A percentile compares a stretch with the other conserved stretches of the same genome.
Conservation (phyloP, 2,113 vertebrate species). For the Zosterops pallidus region DNA sequence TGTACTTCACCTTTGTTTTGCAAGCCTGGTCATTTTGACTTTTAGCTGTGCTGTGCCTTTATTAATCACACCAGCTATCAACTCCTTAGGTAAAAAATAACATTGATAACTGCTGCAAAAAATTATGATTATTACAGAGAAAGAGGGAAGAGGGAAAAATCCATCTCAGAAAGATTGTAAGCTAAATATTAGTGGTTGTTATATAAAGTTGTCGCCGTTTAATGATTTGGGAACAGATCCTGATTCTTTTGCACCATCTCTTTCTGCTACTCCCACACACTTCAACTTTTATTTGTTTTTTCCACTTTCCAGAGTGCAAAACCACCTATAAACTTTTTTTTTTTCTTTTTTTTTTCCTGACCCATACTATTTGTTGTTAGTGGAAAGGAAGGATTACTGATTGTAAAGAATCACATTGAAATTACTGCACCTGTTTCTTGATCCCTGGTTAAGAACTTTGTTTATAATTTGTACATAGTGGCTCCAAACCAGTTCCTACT, state of each 20-base stretch:
- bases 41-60: neutral
- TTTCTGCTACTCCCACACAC: neutral
- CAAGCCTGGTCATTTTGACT: neutral
- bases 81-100: neutral
- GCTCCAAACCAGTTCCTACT: neutral
- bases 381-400: neutral
- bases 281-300: neutral
- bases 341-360: neutral
- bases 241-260: neutral
- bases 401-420: neutral
- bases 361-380: neutral
- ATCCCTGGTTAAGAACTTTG: neutral
- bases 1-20: conserved; percentile 3
- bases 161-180: neutral
- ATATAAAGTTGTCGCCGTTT: neutral
- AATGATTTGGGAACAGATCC: neutral
- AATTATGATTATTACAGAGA: neutral
- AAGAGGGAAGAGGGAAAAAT: neutral
- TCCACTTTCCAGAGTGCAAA: neutral
- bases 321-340: no score
- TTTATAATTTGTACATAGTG: neutral
- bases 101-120: neutral
- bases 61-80: neutral
- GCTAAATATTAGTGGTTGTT: neutral
- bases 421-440: neutral